These are phyloP conservation scores for Pogonocichla stellata DNA, from an alignment of 2,113 vertebrate genomes.

Conservation along the genomic window DNA sequence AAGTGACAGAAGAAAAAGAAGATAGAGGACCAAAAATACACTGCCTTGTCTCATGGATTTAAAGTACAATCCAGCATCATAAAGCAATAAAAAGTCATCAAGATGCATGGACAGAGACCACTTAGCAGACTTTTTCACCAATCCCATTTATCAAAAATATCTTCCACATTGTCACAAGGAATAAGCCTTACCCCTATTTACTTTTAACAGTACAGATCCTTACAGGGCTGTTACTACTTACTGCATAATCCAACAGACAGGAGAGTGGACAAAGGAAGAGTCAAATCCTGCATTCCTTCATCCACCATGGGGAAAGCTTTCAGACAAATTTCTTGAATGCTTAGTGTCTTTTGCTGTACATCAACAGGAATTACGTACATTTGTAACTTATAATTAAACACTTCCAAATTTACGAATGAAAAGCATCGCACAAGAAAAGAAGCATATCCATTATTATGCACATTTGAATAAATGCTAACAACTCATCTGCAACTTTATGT, in stretches of 20 bases:
- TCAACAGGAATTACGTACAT: background rate
- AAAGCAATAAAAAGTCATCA: background rate
- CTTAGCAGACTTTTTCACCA: background rate
- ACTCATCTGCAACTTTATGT: background rate
- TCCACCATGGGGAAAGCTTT: background rate
- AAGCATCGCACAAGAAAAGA: background rate
- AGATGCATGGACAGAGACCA: background rate
- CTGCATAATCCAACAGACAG: background rate
- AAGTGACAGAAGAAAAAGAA: background rate
- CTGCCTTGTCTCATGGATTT: background rate
- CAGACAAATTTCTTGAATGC: background rate
- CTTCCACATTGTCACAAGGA: background rate
- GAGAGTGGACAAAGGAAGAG: background rate
- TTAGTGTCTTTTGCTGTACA: background rate
- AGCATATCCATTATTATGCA: background rate
- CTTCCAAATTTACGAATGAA: background rate
- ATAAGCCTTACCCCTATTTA: background rate
- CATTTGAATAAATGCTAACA: background rate
- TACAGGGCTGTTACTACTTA: constrained; percentile 2
- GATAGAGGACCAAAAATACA: background rate
- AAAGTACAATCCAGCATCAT: background rate
- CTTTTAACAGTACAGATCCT: background rate
- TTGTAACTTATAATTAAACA: background rate
- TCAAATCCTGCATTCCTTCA: background rate
- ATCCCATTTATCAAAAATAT: background rate